Evolutionary conservation across 2,888 invertebrate species (phyloP).

Genomic region (Synergus umbraculus): DNA sequence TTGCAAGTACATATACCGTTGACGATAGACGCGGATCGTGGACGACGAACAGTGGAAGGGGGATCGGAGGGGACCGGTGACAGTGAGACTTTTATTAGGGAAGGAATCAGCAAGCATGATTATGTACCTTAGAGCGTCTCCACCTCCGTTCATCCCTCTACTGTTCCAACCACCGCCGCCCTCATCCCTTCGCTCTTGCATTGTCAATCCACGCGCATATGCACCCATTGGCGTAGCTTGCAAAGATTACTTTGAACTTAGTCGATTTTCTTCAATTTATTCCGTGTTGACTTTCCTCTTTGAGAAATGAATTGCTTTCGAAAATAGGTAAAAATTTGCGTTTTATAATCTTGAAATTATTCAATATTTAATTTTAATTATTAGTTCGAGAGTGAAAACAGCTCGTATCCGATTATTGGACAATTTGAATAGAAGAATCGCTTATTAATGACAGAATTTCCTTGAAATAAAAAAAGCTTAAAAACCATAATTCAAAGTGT

Average conservation of each 20-base stretch:
- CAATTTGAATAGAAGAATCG: too few species aligned
- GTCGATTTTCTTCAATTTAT: not conserved
- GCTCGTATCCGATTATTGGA: too few species aligned
- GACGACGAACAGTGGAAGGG: constrained; percentile 55
- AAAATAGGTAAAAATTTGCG: not conserved
- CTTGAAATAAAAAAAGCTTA: too few species aligned
- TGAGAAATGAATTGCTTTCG: not conserved
- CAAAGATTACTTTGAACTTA: constrained; percentile 27
- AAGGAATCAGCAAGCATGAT: constrained; percentile 77
- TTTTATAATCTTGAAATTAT: too few species aligned
- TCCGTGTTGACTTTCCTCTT: not conserved
- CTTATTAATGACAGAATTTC: too few species aligned
- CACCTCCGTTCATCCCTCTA: constrained; percentile 58
- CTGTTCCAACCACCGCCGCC: constrained; percentile 49
- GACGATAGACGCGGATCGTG: constrained; percentile 54
- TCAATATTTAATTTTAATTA: too few species aligned
- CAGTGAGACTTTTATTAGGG: constrained; percentile 77
- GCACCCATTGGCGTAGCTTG: constrained; percentile 57
- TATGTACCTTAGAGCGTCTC: constrained; percentile 76
- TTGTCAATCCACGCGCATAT: constrained; percentile 63
- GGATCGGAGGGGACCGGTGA: constrained; percentile 60
- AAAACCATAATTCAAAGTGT: too few species aligned
- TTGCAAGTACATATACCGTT: constrained; percentile 52
- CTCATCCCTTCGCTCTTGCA: constrained; percentile 60
- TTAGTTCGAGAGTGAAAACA: too few species aligned